Percentiles rank a stretch among this genome's conserved stretches.
These are phyloP conservation scores for Neogale vison DNA, from an alignment of 2,113 vertebrate species.

Conservation along the genomic window DNA sequence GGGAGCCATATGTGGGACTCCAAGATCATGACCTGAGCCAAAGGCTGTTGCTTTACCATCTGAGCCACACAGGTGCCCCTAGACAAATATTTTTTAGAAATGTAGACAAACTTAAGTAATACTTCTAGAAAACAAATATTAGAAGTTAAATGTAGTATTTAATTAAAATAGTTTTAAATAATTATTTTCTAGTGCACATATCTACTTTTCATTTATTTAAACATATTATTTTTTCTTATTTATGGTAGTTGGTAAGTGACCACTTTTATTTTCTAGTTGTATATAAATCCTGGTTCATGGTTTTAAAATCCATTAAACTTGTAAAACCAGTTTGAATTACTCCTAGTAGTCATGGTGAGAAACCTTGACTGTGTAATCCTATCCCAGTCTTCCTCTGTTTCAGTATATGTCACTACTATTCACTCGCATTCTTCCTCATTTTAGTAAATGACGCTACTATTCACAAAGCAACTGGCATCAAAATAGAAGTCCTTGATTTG, in stretches of 20 bases:
- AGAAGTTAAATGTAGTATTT: not conserved
- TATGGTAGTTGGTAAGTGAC: not conserved
- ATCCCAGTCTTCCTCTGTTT: not conserved
- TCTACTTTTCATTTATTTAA: not conserved
- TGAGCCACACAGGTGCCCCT: no score
- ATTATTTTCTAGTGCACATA: not conserved
- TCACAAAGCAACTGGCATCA: not conserved
- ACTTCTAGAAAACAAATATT: not conserved
- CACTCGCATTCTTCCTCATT: not conserved
- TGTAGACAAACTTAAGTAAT: constrained; percentile 21
- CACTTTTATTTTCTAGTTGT: constrained; percentile 4
- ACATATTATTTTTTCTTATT: not conserved
- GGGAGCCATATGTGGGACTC: no score
- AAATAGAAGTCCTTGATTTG: not conserved
- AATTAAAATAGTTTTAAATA: constrained; percentile 25
- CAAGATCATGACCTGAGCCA: no score
- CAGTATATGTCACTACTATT: not conserved
- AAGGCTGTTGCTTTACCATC: no score
- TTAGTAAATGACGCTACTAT: not conserved
- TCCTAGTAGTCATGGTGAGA: not conserved
- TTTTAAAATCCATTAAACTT: constrained; percentile 43
- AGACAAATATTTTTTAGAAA: constrained; percentile 9
- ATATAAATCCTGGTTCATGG: not conserved
- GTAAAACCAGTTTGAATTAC: constrained; percentile 19
- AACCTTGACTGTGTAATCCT: not conserved